phyloP scores from a whole-genome alignment of 1,140 invertebrate genomes.

The Brachionus rubens region DNA sequence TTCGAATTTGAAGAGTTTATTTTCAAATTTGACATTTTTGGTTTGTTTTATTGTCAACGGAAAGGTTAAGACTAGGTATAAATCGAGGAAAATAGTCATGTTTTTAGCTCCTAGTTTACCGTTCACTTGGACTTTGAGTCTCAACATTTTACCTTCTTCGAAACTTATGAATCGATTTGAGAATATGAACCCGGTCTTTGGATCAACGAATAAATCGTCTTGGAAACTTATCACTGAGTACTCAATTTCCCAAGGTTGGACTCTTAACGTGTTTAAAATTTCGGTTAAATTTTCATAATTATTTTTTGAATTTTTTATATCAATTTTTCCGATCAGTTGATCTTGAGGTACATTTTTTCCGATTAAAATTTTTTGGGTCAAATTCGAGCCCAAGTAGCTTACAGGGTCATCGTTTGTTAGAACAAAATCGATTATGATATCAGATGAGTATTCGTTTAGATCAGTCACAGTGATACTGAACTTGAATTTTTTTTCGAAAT shows the following conservation, averaged over 20 bases:
- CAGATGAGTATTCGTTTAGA: neutral
- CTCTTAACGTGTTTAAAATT: neutral
- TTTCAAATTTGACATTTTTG: neutral
- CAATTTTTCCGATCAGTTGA: slow-evolving; percentile 1
- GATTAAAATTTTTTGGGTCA: neutral
- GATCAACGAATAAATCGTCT: neutral
- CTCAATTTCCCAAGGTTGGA: neutral
- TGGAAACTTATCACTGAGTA: neutral
- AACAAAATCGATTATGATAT: neutral
- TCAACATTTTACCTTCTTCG: neutral
- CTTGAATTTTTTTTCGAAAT: neutral
- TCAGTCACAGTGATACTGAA: neutral
- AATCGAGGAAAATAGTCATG: neutral
- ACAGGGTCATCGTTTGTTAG: slow-evolving; percentile 13
- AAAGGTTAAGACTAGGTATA: neutral
- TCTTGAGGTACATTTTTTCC: neutral
- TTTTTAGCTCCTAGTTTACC: neutral
- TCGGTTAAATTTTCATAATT: slow-evolving; percentile 5
- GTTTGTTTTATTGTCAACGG: too few relatives aligned
- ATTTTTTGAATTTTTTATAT: neutral
- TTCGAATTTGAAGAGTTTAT: neutral
- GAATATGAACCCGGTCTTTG: neutral
- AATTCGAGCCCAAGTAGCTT: neutral
- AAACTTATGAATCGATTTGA: neutral
- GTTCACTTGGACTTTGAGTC: neutral